phyloP scores from a whole-genome alignment of 2,888 invertebrate species.

The Molorchus minor region DNA sequence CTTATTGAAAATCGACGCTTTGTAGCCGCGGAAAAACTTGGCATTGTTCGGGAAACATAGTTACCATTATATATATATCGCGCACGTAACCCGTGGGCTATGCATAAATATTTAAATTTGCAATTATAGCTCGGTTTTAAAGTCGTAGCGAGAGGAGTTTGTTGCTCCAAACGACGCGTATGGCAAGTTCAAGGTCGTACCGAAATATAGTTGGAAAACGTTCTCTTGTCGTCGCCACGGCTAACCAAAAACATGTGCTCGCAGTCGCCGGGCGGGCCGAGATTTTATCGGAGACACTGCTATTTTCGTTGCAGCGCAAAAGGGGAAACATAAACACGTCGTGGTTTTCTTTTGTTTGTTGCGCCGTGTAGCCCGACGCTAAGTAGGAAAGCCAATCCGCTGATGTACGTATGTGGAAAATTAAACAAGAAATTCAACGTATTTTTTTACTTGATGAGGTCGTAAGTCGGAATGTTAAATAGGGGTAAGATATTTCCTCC shows the following conservation, averaged over 20 bases:
- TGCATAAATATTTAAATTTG: constrained; percentile 28
- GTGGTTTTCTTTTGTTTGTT: too few relatives aligned
- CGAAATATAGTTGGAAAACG: constrained; percentile 40
- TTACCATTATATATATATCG: constrained; percentile 1
- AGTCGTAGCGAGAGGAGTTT: constrained; percentile 30
- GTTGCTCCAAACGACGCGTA: constrained; percentile 37
- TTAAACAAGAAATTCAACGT: too few relatives aligned
- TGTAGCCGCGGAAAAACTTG: background rate
- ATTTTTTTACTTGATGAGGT: too few relatives aligned
- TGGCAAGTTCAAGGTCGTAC: constrained; percentile 44
- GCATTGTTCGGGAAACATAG: constrained; percentile 17
- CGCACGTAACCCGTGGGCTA: constrained; percentile 8
- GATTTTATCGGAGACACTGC: constrained; percentile 14
- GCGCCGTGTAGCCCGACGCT: too few relatives aligned
- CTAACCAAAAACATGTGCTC: constrained; percentile 26
- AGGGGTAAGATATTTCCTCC: too few relatives aligned
- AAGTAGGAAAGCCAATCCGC: too few relatives aligned
- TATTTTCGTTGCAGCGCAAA: constrained; percentile 19
- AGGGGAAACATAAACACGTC: constrained; percentile 9
- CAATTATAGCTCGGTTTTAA: constrained; percentile 23
- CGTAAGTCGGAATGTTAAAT: too few relatives aligned
- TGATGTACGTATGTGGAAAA: too few relatives aligned
- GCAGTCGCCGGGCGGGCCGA: constrained; percentile 1
- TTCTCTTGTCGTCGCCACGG: constrained; percentile 3
- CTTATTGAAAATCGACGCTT: background rate